Conservation (phyloP, 2,888 invertebrate genomes). For the Cephalotes varians region DNA sequence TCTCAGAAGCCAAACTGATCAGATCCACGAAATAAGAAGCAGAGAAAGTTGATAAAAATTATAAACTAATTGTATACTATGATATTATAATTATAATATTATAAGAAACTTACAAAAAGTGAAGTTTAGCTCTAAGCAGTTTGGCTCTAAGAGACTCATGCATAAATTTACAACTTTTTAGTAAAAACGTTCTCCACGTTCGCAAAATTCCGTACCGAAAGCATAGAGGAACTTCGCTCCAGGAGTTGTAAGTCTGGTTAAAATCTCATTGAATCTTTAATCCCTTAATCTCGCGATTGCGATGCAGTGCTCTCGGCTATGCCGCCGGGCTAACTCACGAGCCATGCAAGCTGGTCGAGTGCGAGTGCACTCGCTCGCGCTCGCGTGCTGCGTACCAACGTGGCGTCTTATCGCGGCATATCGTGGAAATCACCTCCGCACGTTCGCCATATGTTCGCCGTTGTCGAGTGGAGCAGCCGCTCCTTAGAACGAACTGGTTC, state of each 20-base stretch:
- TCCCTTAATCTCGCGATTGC: constrained; percentile 42
- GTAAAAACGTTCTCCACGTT: neutral
- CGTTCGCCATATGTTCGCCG: constrained; percentile 67
- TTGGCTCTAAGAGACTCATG: neutral
- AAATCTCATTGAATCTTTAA: constrained; percentile 45
- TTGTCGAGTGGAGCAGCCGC: constrained; percentile 61
- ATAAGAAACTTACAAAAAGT: neutral
- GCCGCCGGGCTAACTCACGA: constrained; percentile 17
- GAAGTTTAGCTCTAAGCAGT: neutral
- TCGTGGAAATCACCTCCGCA: constrained; percentile 59
- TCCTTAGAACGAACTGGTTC: constrained; percentile 25
- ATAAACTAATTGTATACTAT: neutral
- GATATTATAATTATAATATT: too few species aligned
- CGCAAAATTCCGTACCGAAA: neutral
- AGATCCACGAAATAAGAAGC: neutral
- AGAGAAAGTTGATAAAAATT: neutral
- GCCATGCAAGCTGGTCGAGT: constrained; percentile 23
- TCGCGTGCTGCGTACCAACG: constrained; percentile 12
- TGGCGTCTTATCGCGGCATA: constrained; percentile 62
- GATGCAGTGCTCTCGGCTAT: constrained; percentile 1
- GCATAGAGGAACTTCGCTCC: neutral
- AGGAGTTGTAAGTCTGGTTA: constrained; percentile 12
- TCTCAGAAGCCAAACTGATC: too few species aligned
- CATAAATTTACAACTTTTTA: neutral
- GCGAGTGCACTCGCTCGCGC: constrained; percentile 30